These are phyloP conservation scores for Bambusicola thoracicus DNA, from an alignment of 2,113 vertebrate species.

Conservation along the genomic window DNA sequence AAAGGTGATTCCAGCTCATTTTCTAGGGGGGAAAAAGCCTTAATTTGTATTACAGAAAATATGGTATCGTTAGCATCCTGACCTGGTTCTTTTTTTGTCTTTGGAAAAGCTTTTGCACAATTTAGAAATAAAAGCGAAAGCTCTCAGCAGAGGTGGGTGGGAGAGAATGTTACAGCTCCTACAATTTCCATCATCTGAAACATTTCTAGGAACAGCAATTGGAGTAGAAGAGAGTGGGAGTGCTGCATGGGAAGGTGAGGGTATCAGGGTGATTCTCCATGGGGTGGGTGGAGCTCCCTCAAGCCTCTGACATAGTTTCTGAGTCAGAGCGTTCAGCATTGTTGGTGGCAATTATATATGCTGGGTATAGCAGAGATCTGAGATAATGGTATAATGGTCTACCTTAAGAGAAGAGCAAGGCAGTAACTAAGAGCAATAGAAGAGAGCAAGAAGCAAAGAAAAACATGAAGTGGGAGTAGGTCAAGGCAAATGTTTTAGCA, in stretches of 20 bases:
- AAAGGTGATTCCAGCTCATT: not conserved
- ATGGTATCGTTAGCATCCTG: not conserved
- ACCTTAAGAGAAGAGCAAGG: constrained; percentile 4
- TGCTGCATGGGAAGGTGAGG: not conserved
- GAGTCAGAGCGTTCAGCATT: constrained; percentile 15
- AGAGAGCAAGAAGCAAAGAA: constrained; percentile 29
- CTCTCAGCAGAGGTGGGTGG: not conserved
- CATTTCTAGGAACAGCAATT: not conserved
- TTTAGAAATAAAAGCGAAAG: not conserved
- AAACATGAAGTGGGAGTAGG: constrained; percentile 27
- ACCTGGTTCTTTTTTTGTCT: not conserved
- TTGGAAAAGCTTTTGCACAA: not conserved
- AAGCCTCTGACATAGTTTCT: not conserved
- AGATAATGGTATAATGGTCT: constrained; percentile 13
- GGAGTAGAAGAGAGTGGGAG: constrained; percentile 8
- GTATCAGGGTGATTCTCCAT: not conserved
- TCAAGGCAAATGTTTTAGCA: constrained; percentile 21
- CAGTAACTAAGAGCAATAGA: constrained; percentile 2
- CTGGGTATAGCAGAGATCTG: constrained; percentile 7
- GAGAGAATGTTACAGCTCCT: not conserved
- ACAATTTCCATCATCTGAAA: not conserved
- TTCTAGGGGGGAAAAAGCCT: not conserved
- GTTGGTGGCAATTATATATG: not conserved
- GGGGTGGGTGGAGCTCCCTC: not conserved
- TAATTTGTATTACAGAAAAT: not conserved